These are phyloP conservation scores for Columba livia DNA, from an alignment of 2,113 vertebrate genomes.

Conservation along the genomic window DNA sequence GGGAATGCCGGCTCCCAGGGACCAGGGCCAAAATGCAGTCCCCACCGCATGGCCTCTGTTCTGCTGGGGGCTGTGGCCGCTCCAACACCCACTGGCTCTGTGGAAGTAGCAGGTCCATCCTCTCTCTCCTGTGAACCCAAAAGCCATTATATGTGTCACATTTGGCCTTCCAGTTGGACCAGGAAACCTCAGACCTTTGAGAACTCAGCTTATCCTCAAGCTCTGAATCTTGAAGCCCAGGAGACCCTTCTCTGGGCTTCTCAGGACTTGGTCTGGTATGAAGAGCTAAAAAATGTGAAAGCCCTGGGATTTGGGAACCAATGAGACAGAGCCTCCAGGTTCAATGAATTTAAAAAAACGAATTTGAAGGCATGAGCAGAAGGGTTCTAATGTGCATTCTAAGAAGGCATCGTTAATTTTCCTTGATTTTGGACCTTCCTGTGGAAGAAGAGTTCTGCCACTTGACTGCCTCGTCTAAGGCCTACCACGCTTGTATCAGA, in stretches of 20 bases:
- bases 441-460: neutral
- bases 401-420: neutral
- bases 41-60: too few species aligned
- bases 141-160: neutral
- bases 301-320: neutral
- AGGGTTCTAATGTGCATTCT: neutral
- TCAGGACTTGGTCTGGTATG: fast-evolving
- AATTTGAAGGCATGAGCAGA: neutral
- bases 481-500: neutral
- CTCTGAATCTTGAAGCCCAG: neutral
- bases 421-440: neutral
- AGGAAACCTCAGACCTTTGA: neutral
- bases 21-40: neutral
- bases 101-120: neutral
- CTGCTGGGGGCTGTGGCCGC: fast-evolving
- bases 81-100: neutral
- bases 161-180: neutral
- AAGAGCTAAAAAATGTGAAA: neutral
- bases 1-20: neutral
- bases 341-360: neutral
- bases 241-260: neutral
- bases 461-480: neutral
- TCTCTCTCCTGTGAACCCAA: neutral
- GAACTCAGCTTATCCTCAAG: neutral
- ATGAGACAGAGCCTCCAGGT: neutral